Base-by-base conservation (phyloP, 1,140 invertebrate genomes). In the Drosophila funebris region DNA sequence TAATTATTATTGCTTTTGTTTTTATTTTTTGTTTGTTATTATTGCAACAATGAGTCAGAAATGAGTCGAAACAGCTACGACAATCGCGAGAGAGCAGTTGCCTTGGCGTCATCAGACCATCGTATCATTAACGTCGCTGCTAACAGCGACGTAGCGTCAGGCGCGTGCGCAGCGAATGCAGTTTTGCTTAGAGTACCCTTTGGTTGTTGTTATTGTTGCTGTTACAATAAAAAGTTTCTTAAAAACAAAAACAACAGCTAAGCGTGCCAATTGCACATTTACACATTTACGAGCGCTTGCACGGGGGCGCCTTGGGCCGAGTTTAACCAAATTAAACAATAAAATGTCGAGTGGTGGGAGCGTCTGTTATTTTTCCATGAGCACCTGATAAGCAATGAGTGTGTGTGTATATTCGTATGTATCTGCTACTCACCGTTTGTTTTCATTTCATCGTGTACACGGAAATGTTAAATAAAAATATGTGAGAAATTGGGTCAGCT, bases 271-370 rank as follows among this genome's bases (percentile, higher is more conserved):
- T 68, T 85, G 57, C 76, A 85, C 60, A 57, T 80, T 67, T 78
- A 69, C 53, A 64, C 41, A 75, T 79, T 73, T 64, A 84, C 69
- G 81, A 77, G 76, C 81, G 68, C 76, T 73, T 76, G 81, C 73
- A 77, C 73, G 53, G 73, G 85, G 81, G 81, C 81, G 81, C 81
- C 81, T 63, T 63, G 46, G 57, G 76, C 61, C 22, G 63, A 78
- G 63, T 76, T 79, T 62, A 85, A 74, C 73, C 43, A 85, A 85
- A 85, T 77, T 71, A 79, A 85, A 80, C 69, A 85, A 85, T 68
- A 75, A 69, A 56, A 66, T 77, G 67, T 67, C 56, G 63, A 71
- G 52, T 75, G 43, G 52, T 75, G 43, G 56, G 27, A 60, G 57
- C 39, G 72, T 48, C 57, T 73, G 72, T 37, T 69, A 14, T 57